Evolutionary conservation across 1,140 invertebrate genomes (phyloP), one percentile per base, ranked within the genome.

Genomic region (Aleiodes sp.): DNA sequence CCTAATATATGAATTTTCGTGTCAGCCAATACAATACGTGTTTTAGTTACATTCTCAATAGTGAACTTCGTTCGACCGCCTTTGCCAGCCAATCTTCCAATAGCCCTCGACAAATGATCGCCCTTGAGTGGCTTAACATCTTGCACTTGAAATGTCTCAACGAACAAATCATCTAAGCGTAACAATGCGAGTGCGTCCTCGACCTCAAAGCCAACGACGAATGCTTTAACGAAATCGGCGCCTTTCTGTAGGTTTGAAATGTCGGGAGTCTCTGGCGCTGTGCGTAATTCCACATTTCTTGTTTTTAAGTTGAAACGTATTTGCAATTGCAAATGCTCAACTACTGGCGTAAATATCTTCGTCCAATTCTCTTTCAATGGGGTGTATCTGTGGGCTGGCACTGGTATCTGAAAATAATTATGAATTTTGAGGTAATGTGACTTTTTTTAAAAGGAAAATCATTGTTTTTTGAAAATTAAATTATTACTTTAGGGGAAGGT

Each of bases 1-100:
- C 98, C 98, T 43, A 99, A 87, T 68, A 99, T 96, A 83, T 99
- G 98, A 73, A 99, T 94, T 90, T 98, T 98, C 70, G 90, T 91
- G 80, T 99, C 97, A 41, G 98, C 98, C 62, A 99, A 84, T 19
- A 99, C 96, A 78, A 99, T 99, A 85, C 98, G 92, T 0, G 98
- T 99, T 87, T 98, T 99, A 8, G 98, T 99, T 0, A 95, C 96
- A 87, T 99, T 99, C 88, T 99, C 98, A 80, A 99, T 99, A 2
- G 97, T 98, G 78, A 96, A 99, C 82, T 98, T 99, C 2, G 97
- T 99, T 70, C 95, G 91, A 19, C 98, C 98, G 68, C 96, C 94
- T 88, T 99, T 99, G 0, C 98, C 98, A 12, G 98, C 98, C 43
- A 99, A 88, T 75, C 98, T 89, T 19, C 98, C 98, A 77, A 99